Conservation (phyloP, 2,888 invertebrate genomes). For the Timema cristinae region DNA sequence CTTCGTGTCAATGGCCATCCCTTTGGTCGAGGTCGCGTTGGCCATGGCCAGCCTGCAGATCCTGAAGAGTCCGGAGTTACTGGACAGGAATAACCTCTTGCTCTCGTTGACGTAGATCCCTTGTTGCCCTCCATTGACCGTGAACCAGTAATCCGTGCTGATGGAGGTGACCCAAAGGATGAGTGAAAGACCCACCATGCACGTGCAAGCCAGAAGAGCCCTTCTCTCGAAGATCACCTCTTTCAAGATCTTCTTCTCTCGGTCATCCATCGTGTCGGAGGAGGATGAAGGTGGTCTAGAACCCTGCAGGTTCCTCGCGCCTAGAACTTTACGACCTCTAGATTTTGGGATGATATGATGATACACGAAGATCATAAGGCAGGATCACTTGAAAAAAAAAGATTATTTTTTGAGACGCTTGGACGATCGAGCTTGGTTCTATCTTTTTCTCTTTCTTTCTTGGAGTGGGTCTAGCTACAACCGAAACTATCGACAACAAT, state of each 20-base stretch:
- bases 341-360: too few relatives aligned
- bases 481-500: too few relatives aligned
- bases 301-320: too few relatives aligned
- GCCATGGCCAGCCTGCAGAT: constrained; percentile 49
- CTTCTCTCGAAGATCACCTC: constrained; percentile 66
- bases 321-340: too few relatives aligned
- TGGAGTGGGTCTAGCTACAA: too few relatives aligned
- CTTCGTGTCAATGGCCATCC: constrained; percentile 1
- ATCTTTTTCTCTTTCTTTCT: too few relatives aligned
- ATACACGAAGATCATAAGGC: too few relatives aligned
- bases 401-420: too few relatives aligned
- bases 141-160: constrained; percentile 68
- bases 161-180: constrained; percentile 71
- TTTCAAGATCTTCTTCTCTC: constrained; percentile 39
- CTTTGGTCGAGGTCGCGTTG: constrained; percentile 37
- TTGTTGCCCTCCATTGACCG: constrained; percentile 46
- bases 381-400: too few relatives aligned
- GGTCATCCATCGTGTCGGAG: too few relatives aligned
- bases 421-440: too few relatives aligned
- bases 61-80: constrained; percentile 68
- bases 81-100: constrained; percentile 56
- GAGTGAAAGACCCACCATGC: constrained; percentile 60
- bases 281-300: too few relatives aligned
- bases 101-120: constrained; percentile 53
- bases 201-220: constrained; percentile 66